phyloP scores from a whole-genome alignment of 2,888 invertebrate species.

The Lithophane ornitopus region DNA sequence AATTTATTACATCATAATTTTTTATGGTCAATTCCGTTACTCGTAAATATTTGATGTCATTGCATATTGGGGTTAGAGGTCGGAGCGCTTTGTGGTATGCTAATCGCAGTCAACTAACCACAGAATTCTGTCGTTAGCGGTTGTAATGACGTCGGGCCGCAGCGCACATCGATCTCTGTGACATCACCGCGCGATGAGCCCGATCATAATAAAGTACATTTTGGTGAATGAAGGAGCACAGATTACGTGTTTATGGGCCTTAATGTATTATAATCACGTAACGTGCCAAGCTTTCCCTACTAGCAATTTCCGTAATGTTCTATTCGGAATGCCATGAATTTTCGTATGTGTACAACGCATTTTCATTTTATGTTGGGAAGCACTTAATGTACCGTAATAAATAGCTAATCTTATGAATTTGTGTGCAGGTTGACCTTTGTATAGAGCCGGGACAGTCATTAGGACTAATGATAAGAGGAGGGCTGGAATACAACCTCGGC shows the following conservation, averaged over 20 bases:
- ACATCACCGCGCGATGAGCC: slow-evolving; percentile 57
- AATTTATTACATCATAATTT: slow-evolving; percentile 75
- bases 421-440: slow-evolving; percentile 94
- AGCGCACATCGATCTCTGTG: slow-evolving; percentile 66
- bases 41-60: slow-evolving; percentile 74
- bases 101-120: slow-evolving; percentile 78
- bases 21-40: slow-evolving; percentile 74
- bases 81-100: slow-evolving; percentile 73
- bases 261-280: slow-evolving; percentile 51
- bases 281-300: slow-evolving; percentile 35
- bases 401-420: slow-evolving; percentile 52
- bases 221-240: slow-evolving; percentile 66
- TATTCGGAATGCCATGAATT: slow-evolving; percentile 39
- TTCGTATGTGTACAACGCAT: slow-evolving; percentile 24
- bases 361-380: slow-evolving; percentile 36
- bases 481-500: slow-evolving; percentile 98
- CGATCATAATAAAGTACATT: slow-evolving; percentile 59
- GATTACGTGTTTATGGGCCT: slow-evolving; percentile 56
- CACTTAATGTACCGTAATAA: slow-evolving; percentile 41
- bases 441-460: slow-evolving; percentile 97
- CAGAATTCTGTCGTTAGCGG: slow-evolving; percentile 77
- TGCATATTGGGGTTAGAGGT: slow-evolving; percentile 60
- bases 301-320: slow-evolving; percentile 50
- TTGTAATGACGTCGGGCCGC: slow-evolving; percentile 73
- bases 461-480: slow-evolving; percentile 98